Conservation (phyloP, 2,797 vertebrate genomes). For the Lagorchestes hirsutus region DNA sequence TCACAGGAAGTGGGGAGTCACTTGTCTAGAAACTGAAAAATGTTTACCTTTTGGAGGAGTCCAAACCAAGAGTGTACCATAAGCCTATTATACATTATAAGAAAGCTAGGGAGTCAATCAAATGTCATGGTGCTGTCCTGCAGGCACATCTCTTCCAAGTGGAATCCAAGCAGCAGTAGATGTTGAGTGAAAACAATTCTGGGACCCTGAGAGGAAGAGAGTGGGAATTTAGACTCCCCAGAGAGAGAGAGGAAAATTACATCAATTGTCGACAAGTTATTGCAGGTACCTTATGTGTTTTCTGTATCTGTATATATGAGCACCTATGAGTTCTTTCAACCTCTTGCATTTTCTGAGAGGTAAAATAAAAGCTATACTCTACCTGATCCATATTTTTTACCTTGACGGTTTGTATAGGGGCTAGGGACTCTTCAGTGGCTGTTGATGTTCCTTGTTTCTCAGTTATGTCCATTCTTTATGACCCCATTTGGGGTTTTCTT, state of each 20-base stretch:
- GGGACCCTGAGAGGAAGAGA: not conserved
- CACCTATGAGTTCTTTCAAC: not conserved
- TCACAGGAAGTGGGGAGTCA: not conserved
- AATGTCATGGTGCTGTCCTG: not conserved
- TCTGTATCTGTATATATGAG: not conserved
- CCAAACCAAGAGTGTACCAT: not conserved
- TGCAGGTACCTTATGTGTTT: not conserved
- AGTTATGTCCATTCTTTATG: not conserved
- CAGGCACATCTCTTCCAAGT: not conserved
- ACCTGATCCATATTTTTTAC: not conserved
- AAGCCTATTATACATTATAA: not conserved
- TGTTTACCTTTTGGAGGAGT: not conserved
- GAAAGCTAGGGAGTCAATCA: not conserved
- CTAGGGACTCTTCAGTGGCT: not conserved
- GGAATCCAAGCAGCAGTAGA: not conserved
- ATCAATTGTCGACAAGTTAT: not conserved
- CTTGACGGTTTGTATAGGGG: not conserved
- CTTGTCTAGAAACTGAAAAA: not conserved
- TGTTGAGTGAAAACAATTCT: not conserved
- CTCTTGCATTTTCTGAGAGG: not conserved
- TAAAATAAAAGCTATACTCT: not conserved
- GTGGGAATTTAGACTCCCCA: not conserved
- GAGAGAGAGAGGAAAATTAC: not conserved
- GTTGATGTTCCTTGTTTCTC: not conserved
- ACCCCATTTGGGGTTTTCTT: not conserved